Evolutionary conservation across 2,797 vertebrate genomes (phyloP).

Genomic region (Chrysolophus pictus): DNA sequence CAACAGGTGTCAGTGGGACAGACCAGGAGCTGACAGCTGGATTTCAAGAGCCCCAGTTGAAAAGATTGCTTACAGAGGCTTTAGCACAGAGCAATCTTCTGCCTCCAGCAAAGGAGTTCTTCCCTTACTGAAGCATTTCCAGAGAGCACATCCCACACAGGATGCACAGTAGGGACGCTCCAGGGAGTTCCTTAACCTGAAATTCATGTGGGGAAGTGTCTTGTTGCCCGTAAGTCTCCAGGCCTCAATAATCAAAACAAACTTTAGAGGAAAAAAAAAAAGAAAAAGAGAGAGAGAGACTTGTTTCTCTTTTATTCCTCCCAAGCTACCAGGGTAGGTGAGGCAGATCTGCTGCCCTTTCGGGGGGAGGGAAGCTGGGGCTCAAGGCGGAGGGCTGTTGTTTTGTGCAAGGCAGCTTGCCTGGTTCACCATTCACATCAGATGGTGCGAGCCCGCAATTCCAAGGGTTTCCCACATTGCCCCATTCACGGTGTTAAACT

Average conservation of each 20-base stretch:
- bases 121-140: not conserved
- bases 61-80: not conserved
- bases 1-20: not conserved
- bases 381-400: not conserved
- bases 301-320: not conserved
- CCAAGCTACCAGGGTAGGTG: not conserved
- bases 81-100: not conserved
- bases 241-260: not conserved
- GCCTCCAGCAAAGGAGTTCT: not conserved
- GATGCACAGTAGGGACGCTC: not conserved
- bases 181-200: not conserved
- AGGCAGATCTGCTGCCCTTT: not conserved
- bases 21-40: not conserved
- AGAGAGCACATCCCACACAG: not conserved
- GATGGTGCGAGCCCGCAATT: not conserved
- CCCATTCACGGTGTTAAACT: conserved; percentile 60
- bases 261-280: not conserved
- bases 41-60: not conserved
- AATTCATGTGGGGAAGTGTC: rapidly evolving
- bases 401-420: not conserved
- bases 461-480: conserved; percentile 38
- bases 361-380: not conserved
- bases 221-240: not conserved
- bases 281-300: not conserved
- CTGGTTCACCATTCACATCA: conserved; percentile 43